Percentiles rank a stretch among this genome's conserved stretches.
phyloP scores from a whole-genome alignment of 2,888 invertebrate genomes.

The Bombylius discolor region DNA sequence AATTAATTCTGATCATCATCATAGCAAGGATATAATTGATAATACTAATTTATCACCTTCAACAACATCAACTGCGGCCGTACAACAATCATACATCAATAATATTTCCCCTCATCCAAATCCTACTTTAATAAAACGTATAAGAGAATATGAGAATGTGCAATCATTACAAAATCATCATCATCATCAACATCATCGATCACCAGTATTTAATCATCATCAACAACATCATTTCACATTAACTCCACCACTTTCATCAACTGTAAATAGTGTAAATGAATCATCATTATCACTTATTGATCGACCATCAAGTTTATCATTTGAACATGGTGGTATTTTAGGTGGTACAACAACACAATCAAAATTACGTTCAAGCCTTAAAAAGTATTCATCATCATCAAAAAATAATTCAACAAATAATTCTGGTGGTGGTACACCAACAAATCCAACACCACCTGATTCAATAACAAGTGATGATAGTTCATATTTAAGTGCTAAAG shows the following conservation, averaged over 20 bases:
- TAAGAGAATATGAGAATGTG: slow-evolving; percentile 27
- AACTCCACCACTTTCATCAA: background rate
- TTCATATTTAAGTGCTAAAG: slow-evolving; percentile 76
- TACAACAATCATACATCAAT: background rate
- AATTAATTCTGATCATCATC: slow-evolving; percentile 1
- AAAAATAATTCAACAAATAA: slow-evolving; percentile 16
- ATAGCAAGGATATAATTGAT: background rate
- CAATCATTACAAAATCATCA: slow-evolving; percentile 12
- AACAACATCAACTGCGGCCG: background rate
- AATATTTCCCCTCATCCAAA: background rate
- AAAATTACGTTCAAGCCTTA: slow-evolving; percentile 61
- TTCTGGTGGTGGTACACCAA: slow-evolving; percentile 50
- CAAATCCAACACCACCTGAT: slow-evolving; percentile 75
- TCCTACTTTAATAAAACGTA: slow-evolving; percentile 20
- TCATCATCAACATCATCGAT: slow-evolving; percentile 11
- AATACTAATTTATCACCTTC: background rate
- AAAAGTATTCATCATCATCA: slow-evolving; percentile 49
- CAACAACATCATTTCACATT: background rate
- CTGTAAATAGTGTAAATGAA: background rate
- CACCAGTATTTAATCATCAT: background rate
- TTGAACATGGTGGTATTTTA: slow-evolving; percentile 41
- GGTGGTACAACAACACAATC: slow-evolving; percentile 14
- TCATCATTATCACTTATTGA: slow-evolving; percentile 17
- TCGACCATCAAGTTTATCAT: slow-evolving; percentile 36
- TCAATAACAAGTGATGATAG: slow-evolving; percentile 77